Base-by-base conservation (phyloP, 2,113 vertebrate species). In the Cyanocitta stelleri region DNA sequence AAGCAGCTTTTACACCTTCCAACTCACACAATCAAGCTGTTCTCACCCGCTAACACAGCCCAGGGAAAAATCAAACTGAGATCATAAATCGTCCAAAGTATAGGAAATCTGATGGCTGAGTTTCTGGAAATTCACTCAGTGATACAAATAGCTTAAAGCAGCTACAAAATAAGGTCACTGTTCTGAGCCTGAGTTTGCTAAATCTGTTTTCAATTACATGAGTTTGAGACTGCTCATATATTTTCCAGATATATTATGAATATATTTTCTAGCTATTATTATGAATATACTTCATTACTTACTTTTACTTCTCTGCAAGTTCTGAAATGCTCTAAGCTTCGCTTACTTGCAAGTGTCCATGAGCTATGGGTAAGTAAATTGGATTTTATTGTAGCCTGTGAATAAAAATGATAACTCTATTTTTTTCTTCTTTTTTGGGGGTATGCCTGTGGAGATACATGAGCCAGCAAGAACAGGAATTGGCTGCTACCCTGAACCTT, bases 181-280 rank as follows among this genome's bases (percentile, higher is more conserved):
- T 55, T 86, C 67, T 29, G 48, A 87, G 79, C 54, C 87, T 12
- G n/a, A 56, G 9, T 83, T 92, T 82, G 41, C 67, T 90, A 92
- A 95, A 93, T 62, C 64, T 27, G 21, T 58, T 91, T 83, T 61
- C 82, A 94, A 62, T 83, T 88, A 80, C 43, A 83, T 69, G 85
- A 76, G 51, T 29, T 3, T 81, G 75, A 76, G 72, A 43, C 43
- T 77, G 46, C 63, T 88, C 71, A 49, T 94, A 35, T 80, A 74
- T 92, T 95, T 93, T 61, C 75, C 37, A 37, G 75, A n/a, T 90
- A 64, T 12, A 94, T 85, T 95, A 64, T n/a, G 63, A 85, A 49
- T 93, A 33, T 62, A 91, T 93, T 95, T 93, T 75, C 62, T 73
- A 37, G 71, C 66, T 85, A 37, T 61, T 51, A 94, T 90, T 94